A percentile compares a stretch with the other conserved stretches of the same genome.
Conservation (phyloP, 2,888 invertebrate genomes). For the Sphinx pinastri region DNA sequence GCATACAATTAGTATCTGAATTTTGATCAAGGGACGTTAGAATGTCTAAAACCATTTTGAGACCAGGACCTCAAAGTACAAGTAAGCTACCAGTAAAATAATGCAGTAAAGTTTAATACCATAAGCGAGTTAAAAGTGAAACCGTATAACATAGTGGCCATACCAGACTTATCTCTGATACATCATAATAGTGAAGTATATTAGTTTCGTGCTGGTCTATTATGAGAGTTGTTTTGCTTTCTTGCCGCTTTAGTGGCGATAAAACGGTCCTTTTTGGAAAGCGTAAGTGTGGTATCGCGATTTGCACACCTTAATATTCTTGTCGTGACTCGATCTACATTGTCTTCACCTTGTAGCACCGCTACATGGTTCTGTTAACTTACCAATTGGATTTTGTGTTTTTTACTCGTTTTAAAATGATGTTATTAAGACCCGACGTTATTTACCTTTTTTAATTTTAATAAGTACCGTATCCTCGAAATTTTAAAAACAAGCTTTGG, state of each 20-base stretch:
- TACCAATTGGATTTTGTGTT: not conserved
- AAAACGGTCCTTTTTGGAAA: slow-evolving; percentile 13
- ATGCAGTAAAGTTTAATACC: too few relatives aligned
- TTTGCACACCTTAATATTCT: slow-evolving; percentile 6
- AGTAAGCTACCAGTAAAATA: too few relatives aligned
- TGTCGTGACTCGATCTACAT: slow-evolving; percentile 20
- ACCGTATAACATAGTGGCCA: too few relatives aligned
- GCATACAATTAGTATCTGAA: too few relatives aligned
- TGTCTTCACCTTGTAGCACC: slow-evolving; percentile 7
- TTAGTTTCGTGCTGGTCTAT: not conserved
- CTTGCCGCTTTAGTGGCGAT: not conserved
- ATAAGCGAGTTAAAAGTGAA: too few relatives aligned
- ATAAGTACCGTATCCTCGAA: too few relatives aligned
- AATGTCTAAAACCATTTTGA: too few relatives aligned
- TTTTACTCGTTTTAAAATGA: not conserved
- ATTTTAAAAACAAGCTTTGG: too few relatives aligned
- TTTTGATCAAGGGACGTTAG: too few relatives aligned
- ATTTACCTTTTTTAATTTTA: not conserved
- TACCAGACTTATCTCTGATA: too few relatives aligned
- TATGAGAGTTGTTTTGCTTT: not conserved
- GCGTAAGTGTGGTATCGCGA: slow-evolving; percentile 8
- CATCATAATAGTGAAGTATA: not conserved
- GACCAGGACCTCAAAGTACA: too few relatives aligned
- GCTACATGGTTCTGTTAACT: not conserved
- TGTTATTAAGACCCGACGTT: not conserved